Percentiles rank a stretch among this genome's conserved stretches.
Evolutionary conservation across 2,113 vertebrate genomes (phyloP).

Genomic region (Cryptoleucopteryx plumbea): DNA sequence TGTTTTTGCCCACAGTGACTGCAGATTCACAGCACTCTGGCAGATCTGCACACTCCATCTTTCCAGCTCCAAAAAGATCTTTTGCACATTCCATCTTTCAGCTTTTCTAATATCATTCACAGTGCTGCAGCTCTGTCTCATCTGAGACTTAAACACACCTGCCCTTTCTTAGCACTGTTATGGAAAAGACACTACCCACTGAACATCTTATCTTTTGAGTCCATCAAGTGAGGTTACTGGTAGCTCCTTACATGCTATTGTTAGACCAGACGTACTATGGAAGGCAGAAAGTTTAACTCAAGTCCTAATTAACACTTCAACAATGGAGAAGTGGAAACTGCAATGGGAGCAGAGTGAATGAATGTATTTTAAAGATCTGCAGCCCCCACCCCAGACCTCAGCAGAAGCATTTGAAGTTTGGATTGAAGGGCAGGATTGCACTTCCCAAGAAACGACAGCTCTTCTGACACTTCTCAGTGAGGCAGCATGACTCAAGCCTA

Average conservation of each 20-base stretch:
- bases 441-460: not conserved
- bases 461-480: not conserved
- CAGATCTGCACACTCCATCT: not conserved
- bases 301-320: not conserved
- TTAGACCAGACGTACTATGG: not conserved
- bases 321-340: not conserved
- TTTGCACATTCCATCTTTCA: not conserved
- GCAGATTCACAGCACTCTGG: not conserved
- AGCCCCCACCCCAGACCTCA: not conserved
- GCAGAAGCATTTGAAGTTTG: not conserved
- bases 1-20: not conserved
- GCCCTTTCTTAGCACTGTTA: not conserved
- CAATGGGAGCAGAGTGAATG: not conserved
- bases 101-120: not conserved
- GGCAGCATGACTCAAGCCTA: not conserved
- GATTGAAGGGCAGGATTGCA: not conserved
- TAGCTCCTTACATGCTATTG: not conserved
- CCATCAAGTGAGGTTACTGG: not conserved
- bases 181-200: not conserved
- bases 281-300: not conserved
- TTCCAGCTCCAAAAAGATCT: not conserved
- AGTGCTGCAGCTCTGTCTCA: not conserved
- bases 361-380: not conserved
- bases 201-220: not conserved
- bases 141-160: not conserved